These are phyloP conservation scores for Pammene aurita DNA, from an alignment of 2,888 invertebrate species.

Conservation along the genomic window DNA sequence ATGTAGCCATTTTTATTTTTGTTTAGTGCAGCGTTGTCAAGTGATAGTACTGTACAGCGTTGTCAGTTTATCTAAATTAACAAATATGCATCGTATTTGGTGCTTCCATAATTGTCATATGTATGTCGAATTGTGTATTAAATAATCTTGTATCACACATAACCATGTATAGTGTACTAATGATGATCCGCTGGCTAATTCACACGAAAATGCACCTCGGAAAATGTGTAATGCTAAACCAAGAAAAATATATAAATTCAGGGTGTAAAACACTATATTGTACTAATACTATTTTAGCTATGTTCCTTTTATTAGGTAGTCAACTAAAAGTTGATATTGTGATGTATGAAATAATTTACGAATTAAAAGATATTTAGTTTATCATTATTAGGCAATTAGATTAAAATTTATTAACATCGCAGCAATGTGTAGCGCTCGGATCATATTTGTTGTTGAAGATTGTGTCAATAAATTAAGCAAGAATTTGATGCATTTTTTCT, in stretches of 20 bases:
- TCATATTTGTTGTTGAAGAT: constrained; percentile 77
- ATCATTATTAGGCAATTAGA: constrained; percentile 72
- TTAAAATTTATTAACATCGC: constrained; percentile 68
- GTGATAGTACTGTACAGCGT: constrained; percentile 4
- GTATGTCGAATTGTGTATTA: constrained; percentile 25
- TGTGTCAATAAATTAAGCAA: constrained; percentile 80
- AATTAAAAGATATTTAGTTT: constrained; percentile 74
- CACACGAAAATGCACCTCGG: constrained; percentile 24
- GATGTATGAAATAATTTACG: constrained; percentile 76
- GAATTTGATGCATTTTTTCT: constrained; percentile 52
- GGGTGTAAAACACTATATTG: constrained; percentile 70
- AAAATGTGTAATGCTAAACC: constrained; percentile 41
- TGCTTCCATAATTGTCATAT: constrained; percentile 30
- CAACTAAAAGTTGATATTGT: constrained; percentile 82
- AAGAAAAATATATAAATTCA: constrained; percentile 54
- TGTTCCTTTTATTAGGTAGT: constrained; percentile 73
- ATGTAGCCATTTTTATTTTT: not conserved
- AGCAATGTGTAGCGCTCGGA: constrained; percentile 75
- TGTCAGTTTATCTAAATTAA: constrained; percentile 1
- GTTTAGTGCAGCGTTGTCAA: not conserved
- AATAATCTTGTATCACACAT: constrained; percentile 22
- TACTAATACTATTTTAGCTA: constrained; percentile 61
- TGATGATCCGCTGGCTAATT: constrained; percentile 6
- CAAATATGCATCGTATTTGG: constrained; percentile 32
- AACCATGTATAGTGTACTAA: constrained; percentile 23